phyloP scores from a whole-genome alignment of 2,113 vertebrate genomes.

The Bettongia penicillata region DNA sequence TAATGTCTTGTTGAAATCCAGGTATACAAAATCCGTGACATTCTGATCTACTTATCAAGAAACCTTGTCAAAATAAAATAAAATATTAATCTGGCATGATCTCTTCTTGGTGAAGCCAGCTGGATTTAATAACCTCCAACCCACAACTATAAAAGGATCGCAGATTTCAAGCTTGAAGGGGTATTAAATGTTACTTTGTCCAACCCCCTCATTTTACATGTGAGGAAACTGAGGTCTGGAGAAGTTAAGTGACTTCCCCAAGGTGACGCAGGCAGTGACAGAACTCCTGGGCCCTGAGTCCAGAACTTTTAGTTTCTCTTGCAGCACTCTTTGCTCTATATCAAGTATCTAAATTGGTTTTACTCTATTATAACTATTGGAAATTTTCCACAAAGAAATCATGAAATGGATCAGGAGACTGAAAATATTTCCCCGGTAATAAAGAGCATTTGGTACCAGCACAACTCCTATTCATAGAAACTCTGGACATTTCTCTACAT shows the following conservation, averaged over 20 bases:
- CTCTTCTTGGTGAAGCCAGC: neutral
- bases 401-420: neutral
- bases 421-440: neutral
- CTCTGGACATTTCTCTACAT: rapidly evolving
- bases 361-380: neutral
- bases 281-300: neutral
- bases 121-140: neutral
- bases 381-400: neutral
- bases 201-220: neutral
- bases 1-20: neutral
- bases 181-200: neutral
- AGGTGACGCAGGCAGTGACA: neutral
- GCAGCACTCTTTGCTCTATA: neutral
- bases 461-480: neutral
- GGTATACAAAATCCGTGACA: neutral
- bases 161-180: neutral
- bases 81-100: neutral
- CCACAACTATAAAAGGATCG: neutral
- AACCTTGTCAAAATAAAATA: neutral
- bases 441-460: neutral
- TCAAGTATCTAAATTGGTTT: neutral
- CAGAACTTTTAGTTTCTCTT: neutral
- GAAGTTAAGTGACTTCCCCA: neutral
- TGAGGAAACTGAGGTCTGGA: neutral
- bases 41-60: neutral